A percentile compares a stretch with the other conserved stretches of the same genome.
Evolutionary conservation across 37 sponge, comb jelly and placozoan species (phyloP).

Genomic region (Cliona cf. orientalis): DNA sequence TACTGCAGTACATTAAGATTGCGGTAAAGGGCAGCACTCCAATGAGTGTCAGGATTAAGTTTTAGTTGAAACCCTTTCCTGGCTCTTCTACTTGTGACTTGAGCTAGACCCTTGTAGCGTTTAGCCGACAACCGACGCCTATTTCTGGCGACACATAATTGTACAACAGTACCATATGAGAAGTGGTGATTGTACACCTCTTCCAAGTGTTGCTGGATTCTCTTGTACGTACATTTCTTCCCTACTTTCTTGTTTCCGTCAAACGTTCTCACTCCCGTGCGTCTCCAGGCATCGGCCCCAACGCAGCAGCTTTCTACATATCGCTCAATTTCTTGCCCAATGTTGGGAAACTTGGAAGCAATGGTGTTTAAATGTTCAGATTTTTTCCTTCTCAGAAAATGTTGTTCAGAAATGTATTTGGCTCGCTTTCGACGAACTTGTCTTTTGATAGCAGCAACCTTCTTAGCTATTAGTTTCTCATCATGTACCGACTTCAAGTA

Average conservation of each 20-base stretch:
- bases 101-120: slow-evolving; percentile 16
- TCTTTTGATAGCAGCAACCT: neutral
- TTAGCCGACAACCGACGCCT: slow-evolving; percentile 10
- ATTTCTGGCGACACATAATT: slow-evolving; percentile 33
- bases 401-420: slow-evolving; percentile 11
- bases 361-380: neutral
- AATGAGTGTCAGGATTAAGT: slow-evolving; percentile 40
- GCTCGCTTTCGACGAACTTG: neutral
- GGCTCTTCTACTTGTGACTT: slow-evolving; percentile 26
- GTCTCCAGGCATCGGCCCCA: slow-evolving; percentile 43
- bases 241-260: slow-evolving; percentile 9
- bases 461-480: slow-evolving; percentile 7
- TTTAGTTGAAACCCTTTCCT: slow-evolving; percentile 30
- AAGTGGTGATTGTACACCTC: neutral
- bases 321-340: slow-evolving; percentile 27
- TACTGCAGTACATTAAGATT: slow-evolving; percentile 18
- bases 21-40: slow-evolving; percentile 49
- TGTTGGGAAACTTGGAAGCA: slow-evolving; percentile 6
- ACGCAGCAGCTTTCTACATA: neutral
- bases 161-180: slow-evolving; percentile 42
- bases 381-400: slow-evolving; percentile 14
- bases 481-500: neutral
- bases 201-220: slow-evolving; percentile 22
- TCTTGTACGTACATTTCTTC: slow-evolving; percentile 12
- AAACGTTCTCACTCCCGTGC: slow-evolving; percentile 27